phyloP scores from a whole-genome alignment of 1,140 invertebrate genomes.

The Micrasema longulum region DNA sequence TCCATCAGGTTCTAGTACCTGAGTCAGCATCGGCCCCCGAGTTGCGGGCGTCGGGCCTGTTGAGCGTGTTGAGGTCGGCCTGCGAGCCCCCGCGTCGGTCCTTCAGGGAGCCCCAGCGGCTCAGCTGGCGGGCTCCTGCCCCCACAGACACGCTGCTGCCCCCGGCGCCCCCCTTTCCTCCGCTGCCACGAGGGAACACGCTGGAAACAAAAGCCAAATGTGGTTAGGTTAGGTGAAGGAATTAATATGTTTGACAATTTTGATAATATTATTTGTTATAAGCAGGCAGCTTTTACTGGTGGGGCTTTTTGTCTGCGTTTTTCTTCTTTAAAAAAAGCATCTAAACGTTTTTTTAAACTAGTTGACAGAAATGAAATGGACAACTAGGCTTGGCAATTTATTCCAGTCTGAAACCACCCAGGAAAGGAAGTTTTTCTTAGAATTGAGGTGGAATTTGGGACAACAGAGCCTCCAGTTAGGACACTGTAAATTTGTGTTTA shows the following conservation, averaged over 20 bases:
- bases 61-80: constrained; percentile 66
- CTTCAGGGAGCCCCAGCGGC: constrained; percentile 84
- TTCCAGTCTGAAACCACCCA: no score
- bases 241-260: constrained; percentile 33
- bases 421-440: no score
- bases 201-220: constrained; percentile 55
- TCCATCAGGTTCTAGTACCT: no score
- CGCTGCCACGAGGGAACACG: constrained; percentile 73
- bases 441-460: no score
- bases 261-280: constrained; percentile 9
- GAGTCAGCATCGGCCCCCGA: constrained; percentile 77
- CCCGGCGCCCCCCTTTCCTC: constrained; percentile 72
- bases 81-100: constrained; percentile 74
- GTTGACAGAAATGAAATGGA: no score
- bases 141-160: constrained; percentile 55
- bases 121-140: constrained; percentile 71
- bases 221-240: background rate
- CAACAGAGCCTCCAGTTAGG: no score
- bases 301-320: no score
- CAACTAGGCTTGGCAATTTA: no score
- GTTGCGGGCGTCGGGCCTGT: constrained; percentile 50
- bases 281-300: no score
- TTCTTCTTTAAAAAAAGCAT: no score
- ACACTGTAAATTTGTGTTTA: no score
- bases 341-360: no score